phyloP scores from a whole-genome alignment of 2,113 vertebrate genomes.

The Limanda limanda region DNA sequence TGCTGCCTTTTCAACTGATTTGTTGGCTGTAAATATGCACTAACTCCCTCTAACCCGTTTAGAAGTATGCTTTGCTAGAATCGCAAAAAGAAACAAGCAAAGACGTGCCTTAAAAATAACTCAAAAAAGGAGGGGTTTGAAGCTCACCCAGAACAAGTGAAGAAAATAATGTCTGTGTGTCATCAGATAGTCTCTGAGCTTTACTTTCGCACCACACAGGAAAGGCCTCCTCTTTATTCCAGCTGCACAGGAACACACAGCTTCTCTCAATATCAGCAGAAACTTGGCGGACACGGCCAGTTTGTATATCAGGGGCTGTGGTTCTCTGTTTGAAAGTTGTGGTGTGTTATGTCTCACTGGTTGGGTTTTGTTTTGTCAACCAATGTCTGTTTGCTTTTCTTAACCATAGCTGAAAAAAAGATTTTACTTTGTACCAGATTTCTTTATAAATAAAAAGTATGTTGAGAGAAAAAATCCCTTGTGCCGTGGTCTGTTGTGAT shows the following conservation, averaged over 20 bases:
- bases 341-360: not conserved
- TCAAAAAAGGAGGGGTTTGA: not conserved
- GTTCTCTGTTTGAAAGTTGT: not conserved
- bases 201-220: too few species aligned
- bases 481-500: constrained; percentile 11
- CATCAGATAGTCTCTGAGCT: too few species aligned
- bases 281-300: not conserved
- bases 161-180: not conserved
- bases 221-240: not conserved
- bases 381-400: constrained; percentile 13
- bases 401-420: not conserved
- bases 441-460: constrained; percentile 57
- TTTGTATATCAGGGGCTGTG: not conserved
- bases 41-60: not conserved
- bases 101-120: not conserved
- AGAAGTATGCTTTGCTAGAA: not conserved
- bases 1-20: not conserved
- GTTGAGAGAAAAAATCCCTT: not conserved
- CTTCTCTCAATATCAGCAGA: constrained; percentile 6
- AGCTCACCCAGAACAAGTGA: not conserved
- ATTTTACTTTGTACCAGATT: constrained; percentile 21
- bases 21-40: constrained; percentile 10
- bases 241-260: not conserved
- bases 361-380: not conserved
- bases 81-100: too few species aligned